A percentile compares a stretch with the other conserved stretches of the same genome.
These are phyloP conservation scores for Scaptomyza polygonia DNA, from an alignment of 2,888 invertebrate species.

Conservation along the genomic window DNA sequence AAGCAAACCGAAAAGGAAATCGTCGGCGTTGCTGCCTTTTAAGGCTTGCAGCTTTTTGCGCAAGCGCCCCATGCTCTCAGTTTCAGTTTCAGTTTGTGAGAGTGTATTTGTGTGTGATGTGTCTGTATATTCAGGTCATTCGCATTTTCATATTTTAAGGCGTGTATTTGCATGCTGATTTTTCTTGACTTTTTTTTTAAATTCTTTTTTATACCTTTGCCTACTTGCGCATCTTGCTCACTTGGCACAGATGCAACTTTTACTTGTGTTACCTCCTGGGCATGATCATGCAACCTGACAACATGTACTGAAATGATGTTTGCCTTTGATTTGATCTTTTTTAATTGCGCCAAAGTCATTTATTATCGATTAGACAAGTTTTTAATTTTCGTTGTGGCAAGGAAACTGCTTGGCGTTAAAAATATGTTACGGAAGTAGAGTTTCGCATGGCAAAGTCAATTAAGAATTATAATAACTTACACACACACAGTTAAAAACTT, in stretches of 20 bases:
- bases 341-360: conserved; percentile 78
- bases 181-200: conserved; percentile 45
- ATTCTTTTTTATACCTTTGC: conserved; percentile 39
- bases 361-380: conserved; percentile 78
- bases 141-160: conserved; percentile 81
- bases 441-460: conserved; percentile 27
- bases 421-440: conserved; percentile 40
- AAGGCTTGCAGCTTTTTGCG: conserved; percentile 65
- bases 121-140: conserved; percentile 80
- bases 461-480: conserved; percentile 35
- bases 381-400: conserved; percentile 24
- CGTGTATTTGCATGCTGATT: conserved; percentile 68
- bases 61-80: conserved; percentile 47
- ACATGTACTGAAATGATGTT: conserved; percentile 50
- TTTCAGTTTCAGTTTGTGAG: conserved; percentile 31
- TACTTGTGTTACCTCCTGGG: conserved; percentile 61
- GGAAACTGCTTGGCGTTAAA: conserved; percentile 44
- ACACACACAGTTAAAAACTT: conserved; percentile 7
- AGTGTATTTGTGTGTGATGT: conserved; percentile 25
- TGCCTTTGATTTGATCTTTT: conserved; percentile 52
- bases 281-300: conserved; percentile 16
- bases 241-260: conserved; percentile 60
- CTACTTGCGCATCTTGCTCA: conserved; percentile 39
- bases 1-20: conserved; percentile 72
- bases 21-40: conserved; percentile 70